Base-by-base conservation (phyloP, 1,140 invertebrate species). In the Achroia grisella region DNA sequence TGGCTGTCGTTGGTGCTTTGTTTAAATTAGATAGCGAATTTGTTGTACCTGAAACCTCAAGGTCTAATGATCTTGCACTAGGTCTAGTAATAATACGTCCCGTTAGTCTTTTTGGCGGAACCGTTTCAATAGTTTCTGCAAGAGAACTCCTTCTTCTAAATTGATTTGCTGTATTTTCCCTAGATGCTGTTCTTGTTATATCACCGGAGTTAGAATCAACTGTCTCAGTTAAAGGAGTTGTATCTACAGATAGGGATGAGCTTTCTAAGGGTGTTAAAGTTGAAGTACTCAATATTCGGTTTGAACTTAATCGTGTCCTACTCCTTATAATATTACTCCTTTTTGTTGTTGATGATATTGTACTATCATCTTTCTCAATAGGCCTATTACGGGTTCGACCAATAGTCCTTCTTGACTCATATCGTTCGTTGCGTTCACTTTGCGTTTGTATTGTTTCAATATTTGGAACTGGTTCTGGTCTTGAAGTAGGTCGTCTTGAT, bases 11-110 rank as follows among this genome's bases (percentile, higher is more conserved):
- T 1, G 65, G 65, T 44, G 67, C 66, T 67, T 75, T 81, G 39
- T 65, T 65, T 12, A 56, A 50, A 44, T 61, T 53, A 9, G 58
- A 64, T 27, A 82, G 62, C 2, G 70, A 58, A 42, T 85, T 82
- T 8, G 71, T 77, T n/a, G 76, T 77, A 14, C 78, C 81, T 17
- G 75, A 67, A 41, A 67, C 62, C 27, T 67, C 65, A 36, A 84
- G 68, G 54, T 84, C 77, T 9, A 70, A 43, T 29, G 72, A 44
- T 46, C 59, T 67, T 6, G 64, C 39, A 40, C 65, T 76, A 8
- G 58, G 48, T 43, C 76, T 59, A 8, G 64, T 68, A 53, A 63
- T 76, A 9, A 73, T 59, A 29, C 78, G 69, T 17, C 70, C 67
- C 10, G 75, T 65, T 39, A 52, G 17, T 56, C 62, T 61, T 39